These are phyloP conservation scores for Heterocephalus glaber DNA, from an alignment of 2,113 vertebrate species.

Conservation along the genomic window DNA sequence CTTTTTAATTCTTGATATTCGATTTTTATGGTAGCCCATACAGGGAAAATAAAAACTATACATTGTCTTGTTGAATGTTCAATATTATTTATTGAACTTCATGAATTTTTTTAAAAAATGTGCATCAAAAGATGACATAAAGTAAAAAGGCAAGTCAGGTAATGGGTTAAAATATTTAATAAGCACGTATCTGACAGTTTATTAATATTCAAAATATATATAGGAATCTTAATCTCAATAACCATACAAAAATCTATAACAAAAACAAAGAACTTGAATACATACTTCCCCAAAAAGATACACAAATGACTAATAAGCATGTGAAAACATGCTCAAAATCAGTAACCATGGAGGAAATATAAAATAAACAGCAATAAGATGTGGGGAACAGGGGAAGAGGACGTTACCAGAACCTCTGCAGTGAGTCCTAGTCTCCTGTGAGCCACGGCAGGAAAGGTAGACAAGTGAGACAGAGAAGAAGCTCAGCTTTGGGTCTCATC, in stretches of 20 bases:
- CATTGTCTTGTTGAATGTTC: not conserved
- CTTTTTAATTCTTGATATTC: not conserved
- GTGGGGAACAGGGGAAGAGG: too few species aligned
- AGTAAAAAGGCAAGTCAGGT: not conserved
- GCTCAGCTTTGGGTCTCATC: too few species aligned
- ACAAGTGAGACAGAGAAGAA: too few species aligned
- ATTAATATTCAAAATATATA: not conserved
- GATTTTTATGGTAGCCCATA: not conserved
- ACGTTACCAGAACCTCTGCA: too few species aligned
- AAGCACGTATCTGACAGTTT: not conserved
- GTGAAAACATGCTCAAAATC: not conserved
- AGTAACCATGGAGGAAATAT: too few species aligned
- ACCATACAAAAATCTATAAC: not conserved
- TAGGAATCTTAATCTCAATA: not conserved
- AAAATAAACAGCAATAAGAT: too few species aligned
- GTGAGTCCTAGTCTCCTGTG: too few species aligned
- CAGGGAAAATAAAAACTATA: not conserved
- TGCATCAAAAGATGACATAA: not conserved
- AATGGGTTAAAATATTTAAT: not conserved
- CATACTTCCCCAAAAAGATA: not conserved
- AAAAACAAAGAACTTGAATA: not conserved
- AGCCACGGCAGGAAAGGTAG: too few species aligned
- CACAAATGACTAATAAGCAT: not conserved
- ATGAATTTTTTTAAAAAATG: not conserved
- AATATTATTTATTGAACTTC: not conserved